Percentiles rank a stretch among this genome's conserved stretches.
These are phyloP conservation scores for Dicerorhinus sumatrensis DNA, from an alignment of 2,113 vertebrate species.

Conservation along the genomic window DNA sequence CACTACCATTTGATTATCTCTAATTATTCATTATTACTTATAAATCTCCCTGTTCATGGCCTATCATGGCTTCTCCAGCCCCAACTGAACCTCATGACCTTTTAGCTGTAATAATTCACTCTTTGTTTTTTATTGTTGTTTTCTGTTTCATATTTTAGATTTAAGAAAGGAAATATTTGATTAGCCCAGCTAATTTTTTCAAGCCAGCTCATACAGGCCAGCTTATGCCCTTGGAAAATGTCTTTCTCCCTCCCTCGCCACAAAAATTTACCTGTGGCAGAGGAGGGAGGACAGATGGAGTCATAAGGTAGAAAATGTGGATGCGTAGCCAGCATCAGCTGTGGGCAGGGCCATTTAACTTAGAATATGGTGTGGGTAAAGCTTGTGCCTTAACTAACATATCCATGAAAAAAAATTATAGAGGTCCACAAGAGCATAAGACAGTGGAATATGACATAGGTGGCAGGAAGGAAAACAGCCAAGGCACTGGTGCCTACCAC, in stretches of 20 bases:
- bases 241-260: background rate
- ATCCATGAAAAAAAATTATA: background rate
- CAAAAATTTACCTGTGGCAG: background rate
- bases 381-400: background rate
- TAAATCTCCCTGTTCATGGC: background rate
- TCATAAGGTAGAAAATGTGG: background rate
- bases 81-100: background rate
- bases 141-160: conserved; percentile 44
- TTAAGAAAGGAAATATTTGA: background rate
- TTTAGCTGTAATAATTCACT: background rate
- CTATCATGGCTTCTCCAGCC: background rate
- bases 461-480: background rate
- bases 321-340: background rate
- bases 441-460: background rate
- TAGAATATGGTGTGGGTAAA: background rate
- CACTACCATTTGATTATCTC: background rate
- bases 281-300: background rate
- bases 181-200: background rate
- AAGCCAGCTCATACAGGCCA: background rate
- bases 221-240: background rate
- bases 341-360: background rate
- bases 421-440: background rate
- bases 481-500: background rate
- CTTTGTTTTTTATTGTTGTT: background rate
- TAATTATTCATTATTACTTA: background rate